Percentiles rank a stretch among this genome's conserved stretches.
Conservation (phyloP, 1,140 invertebrate genomes). For the Brachionus manjavacas region DNA sequence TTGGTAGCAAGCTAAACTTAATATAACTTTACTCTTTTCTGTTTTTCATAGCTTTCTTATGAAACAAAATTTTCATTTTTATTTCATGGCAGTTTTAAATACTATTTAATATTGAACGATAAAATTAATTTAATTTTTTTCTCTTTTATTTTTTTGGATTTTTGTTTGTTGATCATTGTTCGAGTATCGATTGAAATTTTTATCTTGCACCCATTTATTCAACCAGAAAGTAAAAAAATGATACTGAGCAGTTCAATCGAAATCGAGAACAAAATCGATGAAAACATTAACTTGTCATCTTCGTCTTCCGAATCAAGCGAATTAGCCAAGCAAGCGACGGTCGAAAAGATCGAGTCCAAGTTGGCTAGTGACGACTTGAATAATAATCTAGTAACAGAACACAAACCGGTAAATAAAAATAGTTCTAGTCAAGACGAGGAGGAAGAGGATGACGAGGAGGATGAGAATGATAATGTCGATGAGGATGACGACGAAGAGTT, state of each 20-base stretch:
- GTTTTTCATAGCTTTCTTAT: neutral
- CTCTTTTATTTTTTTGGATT: constrained; percentile 11
- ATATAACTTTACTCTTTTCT: neutral
- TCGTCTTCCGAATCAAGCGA: constrained; percentile 16
- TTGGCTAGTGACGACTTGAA: neutral
- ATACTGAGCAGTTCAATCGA: constrained; percentile 23
- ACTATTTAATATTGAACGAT: neutral
- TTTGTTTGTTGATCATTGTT: constrained; percentile 28
- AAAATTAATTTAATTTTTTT: neutral
- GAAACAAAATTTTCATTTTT: neutral
- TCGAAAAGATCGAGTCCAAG: neutral
- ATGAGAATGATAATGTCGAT: neutral
- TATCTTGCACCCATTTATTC: neutral
- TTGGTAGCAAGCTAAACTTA: neutral
- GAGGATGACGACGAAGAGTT: constrained; percentile 7
- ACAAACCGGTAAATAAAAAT: constrained; percentile 5
- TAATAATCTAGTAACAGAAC: neutral
- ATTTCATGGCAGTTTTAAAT: neutral
- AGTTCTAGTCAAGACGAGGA: constrained; percentile 2
- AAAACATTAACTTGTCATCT: constrained; percentile 3
- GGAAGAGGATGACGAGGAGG: neutral
- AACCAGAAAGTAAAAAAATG: neutral
- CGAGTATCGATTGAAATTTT: constrained; percentile 25
- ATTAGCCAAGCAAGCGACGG: neutral
- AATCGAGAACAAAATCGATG: constrained; percentile 24